phyloP scores from a whole-genome alignment of 2,888 invertebrate species.

The Plusia festucae region DNA sequence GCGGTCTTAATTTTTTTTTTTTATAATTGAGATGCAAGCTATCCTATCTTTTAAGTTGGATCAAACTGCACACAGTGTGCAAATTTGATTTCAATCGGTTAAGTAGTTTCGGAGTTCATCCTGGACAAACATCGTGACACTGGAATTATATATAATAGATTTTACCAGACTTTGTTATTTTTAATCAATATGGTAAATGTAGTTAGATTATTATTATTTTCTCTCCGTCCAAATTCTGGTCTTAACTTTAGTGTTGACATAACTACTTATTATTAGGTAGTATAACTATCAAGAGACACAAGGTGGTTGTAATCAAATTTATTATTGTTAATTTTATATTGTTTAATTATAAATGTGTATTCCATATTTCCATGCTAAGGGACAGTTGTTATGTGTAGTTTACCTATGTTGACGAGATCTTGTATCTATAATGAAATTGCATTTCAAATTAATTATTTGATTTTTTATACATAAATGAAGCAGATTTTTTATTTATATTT shows the following conservation, averaged over 20 bases:
- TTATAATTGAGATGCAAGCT: too few relatives aligned
- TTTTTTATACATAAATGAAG: constrained; percentile 22
- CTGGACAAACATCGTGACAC: too few relatives aligned
- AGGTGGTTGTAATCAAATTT: constrained; percentile 46
- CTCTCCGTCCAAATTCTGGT: constrained; percentile 83
- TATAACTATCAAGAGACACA: constrained; percentile 19
- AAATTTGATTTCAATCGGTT: too few relatives aligned
- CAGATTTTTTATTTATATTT: constrained; percentile 26
- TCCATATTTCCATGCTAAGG: constrained; percentile 37
- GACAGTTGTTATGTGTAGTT: constrained; percentile 31
- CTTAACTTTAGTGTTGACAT: constrained; percentile 66
- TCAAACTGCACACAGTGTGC: too few relatives aligned
- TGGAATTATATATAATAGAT: too few relatives aligned
- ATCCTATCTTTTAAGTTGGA: too few relatives aligned
- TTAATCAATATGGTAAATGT: constrained; percentile 28
- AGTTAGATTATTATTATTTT: constrained; percentile 49
- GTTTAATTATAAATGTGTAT: constrained; percentile 58
- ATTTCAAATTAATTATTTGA: constrained; percentile 27
- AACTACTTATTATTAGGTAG: constrained; percentile 57
- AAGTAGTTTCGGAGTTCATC: too few relatives aligned
- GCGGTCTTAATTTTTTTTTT: too few relatives aligned
- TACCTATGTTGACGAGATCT: neutral
- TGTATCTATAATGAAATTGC: constrained; percentile 15
- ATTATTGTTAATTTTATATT: constrained; percentile 62
- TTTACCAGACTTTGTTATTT: constrained; percentile 17